Base-by-base conservation (phyloP, 2,888 invertebrate genomes). In the Xylota segnis region DNA sequence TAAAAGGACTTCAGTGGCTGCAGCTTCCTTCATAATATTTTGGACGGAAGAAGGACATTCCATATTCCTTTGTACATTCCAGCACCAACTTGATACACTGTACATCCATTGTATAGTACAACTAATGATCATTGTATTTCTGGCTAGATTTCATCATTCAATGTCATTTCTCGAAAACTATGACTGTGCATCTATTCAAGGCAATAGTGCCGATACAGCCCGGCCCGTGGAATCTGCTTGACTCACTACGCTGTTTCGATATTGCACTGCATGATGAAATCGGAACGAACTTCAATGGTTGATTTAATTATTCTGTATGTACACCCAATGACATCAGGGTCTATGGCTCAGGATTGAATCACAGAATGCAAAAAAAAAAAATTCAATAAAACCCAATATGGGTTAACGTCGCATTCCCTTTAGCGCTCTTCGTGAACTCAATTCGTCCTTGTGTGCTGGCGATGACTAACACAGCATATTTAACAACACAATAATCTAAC, bases 261-360 rank as follows among this genome's bases (percentile, higher is more conserved):
- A n/a, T 63, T 63, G 47, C 63, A 32, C 63, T 47, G 47, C 14
- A 32, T 63, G 63, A 63, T 63, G 63, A 63, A 63, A 63, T 63
- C 32, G 47, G 47, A 63, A 63, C 9, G 27, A 47, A 63, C 63
- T 45, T 14, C 63, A 12, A 63, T 29, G 32, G 63, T 32, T 47
- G 47, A 63, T 63, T 45, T 63, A 63, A 63, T 63, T 63, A 23
- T 50, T 18, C 9, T 7, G 10, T 10, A 18, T 47, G 6, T 27
- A 16, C 40, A 40, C 27, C 43, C 45, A 14, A 32, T 63, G 63
- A 63, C 63, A 63, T 63, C 63, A 63, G 61, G 61, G 37, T 37
- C 37, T 37, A 37, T 7, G 10, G 37, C 10, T 9, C 10, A 37
- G 37, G 43, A 43, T 14, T 14, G 12, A 43, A 43, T 14, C 43